Base-by-base conservation (phyloP, 2,113 vertebrate genomes). In the Cyprinodon tularosa region DNA sequence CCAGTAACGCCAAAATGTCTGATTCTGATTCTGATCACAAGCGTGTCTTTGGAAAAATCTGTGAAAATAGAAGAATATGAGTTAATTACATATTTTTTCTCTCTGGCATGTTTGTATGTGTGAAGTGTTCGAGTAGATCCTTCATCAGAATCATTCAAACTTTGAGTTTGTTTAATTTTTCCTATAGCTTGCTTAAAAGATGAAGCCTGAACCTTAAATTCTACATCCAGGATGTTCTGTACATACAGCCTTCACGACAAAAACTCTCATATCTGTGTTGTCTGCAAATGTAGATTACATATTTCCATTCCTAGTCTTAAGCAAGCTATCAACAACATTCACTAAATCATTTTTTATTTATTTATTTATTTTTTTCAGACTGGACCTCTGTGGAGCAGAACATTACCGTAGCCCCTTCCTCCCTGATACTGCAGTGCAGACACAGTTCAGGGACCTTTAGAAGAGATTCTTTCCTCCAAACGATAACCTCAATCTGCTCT, bases 11-110 rank as follows among this genome's bases (percentile, higher is more conserved):
- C n/a, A 68, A 53, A 73, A 74, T 77, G 3, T 74, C 85, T 86
- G 77, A 63, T 61, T 29, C 1, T 29, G 29, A 29, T 29, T 29
- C 29, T 29, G 29, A 29, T 29, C 29, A 29, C 29, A 29, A 29
- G 59, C 69, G 59, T 22, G 37, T 57, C 62, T 66, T 72, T 76
- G 1, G 50, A 36, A 71, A 88, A 82, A 80, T 72, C 60, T 62
- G 74, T 74, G 79, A 82, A 87, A 87, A 72, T 38, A 44, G 53
- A 85, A 91, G 71, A 91, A 90, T 83, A 20, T 39, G 53, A 83
- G 70, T 82, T 88, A 86, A 92, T 90, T 93, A 77, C 84, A 60
- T 87, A 29, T 81, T 81, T 86, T 76, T 65, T 63, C 74, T 62
- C 80, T 77, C 11, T 17, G 39, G 68, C 59, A 48, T n/a, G 44